Base-by-base conservation (phyloP, 2,113 vertebrate species). In the Atrichornis clamosus region DNA sequence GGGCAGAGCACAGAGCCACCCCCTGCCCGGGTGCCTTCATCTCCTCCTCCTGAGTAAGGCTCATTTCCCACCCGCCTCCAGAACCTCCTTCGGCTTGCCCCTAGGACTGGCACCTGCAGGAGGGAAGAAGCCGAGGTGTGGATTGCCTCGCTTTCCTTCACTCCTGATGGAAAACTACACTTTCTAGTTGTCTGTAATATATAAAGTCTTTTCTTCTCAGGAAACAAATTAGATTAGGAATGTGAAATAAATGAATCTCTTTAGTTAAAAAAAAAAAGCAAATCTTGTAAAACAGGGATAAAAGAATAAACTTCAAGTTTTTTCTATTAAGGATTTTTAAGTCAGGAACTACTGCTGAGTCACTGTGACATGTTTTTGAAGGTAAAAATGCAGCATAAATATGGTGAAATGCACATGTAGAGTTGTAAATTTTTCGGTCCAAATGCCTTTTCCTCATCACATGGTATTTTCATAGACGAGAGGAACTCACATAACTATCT, bases 91-190 rank as follows among this genome's bases (percentile, higher is more conserved):
- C 82, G 83, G 50, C 24, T 28, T 17, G 39, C 2, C 16, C 30
- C 26, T 73, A 56, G 24, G 1, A 3, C 17, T 35, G 33, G 49
- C 4, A 46, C 56, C 64, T 67, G 62, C 23, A 37, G 68, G 35
- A 78, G 52, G 50, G 47, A 64, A 32, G 10, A 23, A 0, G 4
- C 27, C 0, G 0, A 58, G 32, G 35, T 32, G 52, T 12, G 33
- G 46, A 21, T 2, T 37, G 56, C 30, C 32, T 69, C 37, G 12
- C 16, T 56, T 69, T 41, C 44, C 73, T 56, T 76, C 56, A 30
- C 15, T 68, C 24, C 49, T 52, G 33, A 56, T 4, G 15, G 28
- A 69, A 86, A 88, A 77, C 21, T 10, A 13, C 2, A 23, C 8
- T 93, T 86, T 32, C 33, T 68, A 35, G 14, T 15, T 58, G 15